Conservation (phyloP, 2,797 vertebrate species). For the Liasis olivaceus region DNA sequence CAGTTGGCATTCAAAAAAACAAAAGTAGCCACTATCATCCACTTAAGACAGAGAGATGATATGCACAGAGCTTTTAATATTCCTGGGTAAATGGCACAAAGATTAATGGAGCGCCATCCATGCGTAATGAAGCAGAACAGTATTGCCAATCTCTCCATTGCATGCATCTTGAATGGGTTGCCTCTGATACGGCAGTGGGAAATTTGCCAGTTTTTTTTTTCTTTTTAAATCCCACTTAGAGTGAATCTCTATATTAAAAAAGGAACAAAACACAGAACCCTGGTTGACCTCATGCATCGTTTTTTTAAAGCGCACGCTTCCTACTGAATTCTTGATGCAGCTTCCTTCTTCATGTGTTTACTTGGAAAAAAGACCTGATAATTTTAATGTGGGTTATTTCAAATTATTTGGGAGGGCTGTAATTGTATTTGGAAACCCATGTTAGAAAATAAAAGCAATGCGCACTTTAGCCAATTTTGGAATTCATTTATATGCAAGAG, state of each 20-base stretch:
- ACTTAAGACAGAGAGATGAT: background rate
- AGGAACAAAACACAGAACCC: background rate
- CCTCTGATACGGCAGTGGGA: background rate
- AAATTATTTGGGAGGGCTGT: background rate
- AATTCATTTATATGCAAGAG: background rate
- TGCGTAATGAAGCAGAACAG: background rate
- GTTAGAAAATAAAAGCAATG: background rate
- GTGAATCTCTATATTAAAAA: background rate
- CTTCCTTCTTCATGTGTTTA: too few species aligned
- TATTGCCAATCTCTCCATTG: background rate
- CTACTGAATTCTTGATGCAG: background rate
- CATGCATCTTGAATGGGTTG: background rate
- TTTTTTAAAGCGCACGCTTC: background rate
- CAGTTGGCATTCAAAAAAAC: background rate
- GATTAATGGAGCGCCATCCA: background rate
- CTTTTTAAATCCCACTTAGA: background rate
- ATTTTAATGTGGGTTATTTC: background rate
- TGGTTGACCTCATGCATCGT: background rate
- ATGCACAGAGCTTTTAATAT: background rate
- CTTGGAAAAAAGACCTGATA: background rate
- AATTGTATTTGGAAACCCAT: background rate
- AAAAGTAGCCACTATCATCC: background rate
- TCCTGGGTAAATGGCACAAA: background rate
- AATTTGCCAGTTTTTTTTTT: background rate
- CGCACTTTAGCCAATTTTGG: background rate